A percentile compares a stretch with the other conserved stretches of the same genome.
These are phyloP conservation scores for Cerastoderma edule DNA, from an alignment of 2,888 invertebrate species.

Conservation along the genomic window DNA sequence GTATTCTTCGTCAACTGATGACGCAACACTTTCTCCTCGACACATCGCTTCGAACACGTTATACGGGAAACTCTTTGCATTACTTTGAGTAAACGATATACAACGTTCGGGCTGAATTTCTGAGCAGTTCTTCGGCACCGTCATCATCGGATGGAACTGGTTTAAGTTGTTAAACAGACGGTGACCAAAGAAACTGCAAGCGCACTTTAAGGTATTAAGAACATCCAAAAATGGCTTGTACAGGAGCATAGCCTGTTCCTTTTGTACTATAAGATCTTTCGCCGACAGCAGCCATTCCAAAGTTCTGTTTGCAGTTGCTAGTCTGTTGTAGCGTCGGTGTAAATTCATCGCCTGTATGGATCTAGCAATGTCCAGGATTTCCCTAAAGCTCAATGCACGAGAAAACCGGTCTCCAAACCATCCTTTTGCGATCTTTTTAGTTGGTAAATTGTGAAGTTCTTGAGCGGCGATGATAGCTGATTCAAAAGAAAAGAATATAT, in stretches of 20 bases:
- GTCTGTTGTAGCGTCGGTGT: neutral
- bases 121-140: neutral
- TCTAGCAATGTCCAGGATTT: neutral
- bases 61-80: neutral
- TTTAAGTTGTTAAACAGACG: neutral
- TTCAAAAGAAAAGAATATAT: too few relatives aligned
- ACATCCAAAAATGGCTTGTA: neutral
- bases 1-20: neutral
- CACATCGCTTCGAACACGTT: neutral
- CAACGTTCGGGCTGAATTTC: neutral
- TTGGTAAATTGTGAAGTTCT: slow-evolving; percentile 1
- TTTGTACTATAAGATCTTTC: neutral
- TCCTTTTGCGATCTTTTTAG: neutral
- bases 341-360: neutral
- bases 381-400: neutral
- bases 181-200: neutral
- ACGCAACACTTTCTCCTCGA: neutral
- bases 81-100: neutral
- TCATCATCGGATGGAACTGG: neutral
- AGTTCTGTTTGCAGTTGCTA: neutral
- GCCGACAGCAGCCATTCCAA: slow-evolving; percentile 1
- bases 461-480: neutral
- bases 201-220: neutral
- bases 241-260: neutral
- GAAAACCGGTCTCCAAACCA: neutral